Percentiles rank a stretch among this genome's conserved stretches.
Conservation (phyloP, 2,797 vertebrate species). For the Typhlichthys eigenmanni region DNA sequence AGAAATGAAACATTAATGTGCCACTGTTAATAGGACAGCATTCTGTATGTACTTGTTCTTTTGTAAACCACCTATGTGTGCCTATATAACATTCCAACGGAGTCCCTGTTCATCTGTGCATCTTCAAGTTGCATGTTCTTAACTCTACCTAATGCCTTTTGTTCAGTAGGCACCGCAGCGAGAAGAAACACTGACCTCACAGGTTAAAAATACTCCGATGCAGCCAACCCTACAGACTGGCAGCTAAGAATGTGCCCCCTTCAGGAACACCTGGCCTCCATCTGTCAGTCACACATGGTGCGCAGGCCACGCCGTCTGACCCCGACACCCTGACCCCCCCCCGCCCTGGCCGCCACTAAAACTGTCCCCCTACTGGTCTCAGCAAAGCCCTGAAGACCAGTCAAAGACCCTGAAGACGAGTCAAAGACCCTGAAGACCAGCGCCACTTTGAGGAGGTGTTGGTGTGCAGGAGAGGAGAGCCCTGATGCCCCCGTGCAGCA, state of each 20-base stretch:
- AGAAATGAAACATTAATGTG: too few relatives aligned
- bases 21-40: too few relatives aligned
- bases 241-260: conserved; percentile 69
- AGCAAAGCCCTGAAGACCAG: conserved; percentile 10
- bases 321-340: conserved; percentile 48
- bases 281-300: conserved; percentile 52
- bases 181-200: conserved; percentile 58
- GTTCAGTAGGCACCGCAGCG: conserved; percentile 48
- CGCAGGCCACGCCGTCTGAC: conserved; percentile 28
- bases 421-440: conserved; percentile 7
- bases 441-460: conserved; percentile 28
- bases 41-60: too few relatives aligned
- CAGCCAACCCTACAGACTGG: conserved; percentile 66
- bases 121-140: not conserved
- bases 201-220: conserved; percentile 67
- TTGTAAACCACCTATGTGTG: too few relatives aligned
- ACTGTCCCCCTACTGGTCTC: conserved; percentile 70
- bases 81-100: too few relatives aligned
- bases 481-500: conserved; percentile 33
- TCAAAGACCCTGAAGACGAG: too few relatives aligned
- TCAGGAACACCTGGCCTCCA: conserved; percentile 65
- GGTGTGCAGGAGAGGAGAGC: conserved; percentile 43
- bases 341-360: conserved; percentile 70
- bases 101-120: too few relatives aligned
- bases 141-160: conserved; percentile 42